phyloP scores from a whole-genome alignment of 37 sponge, comb jelly and placozoan species.

The Beroe ovata region DNA sequence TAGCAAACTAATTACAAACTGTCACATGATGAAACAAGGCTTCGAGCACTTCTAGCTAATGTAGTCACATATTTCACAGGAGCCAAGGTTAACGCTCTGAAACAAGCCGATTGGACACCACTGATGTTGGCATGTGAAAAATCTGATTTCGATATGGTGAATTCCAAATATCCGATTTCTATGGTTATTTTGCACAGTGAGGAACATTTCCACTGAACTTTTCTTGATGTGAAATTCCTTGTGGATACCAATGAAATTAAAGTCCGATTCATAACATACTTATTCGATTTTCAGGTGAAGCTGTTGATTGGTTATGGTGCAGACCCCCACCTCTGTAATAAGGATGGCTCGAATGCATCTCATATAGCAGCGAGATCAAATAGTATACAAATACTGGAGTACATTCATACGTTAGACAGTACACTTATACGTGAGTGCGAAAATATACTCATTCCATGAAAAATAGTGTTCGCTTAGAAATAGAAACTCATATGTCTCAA shows the following conservation, averaged over 20 bases:
- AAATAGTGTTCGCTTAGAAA: no score
- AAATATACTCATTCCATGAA: neutral
- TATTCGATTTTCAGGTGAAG: neutral
- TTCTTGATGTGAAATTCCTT: no score
- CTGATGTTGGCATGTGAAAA: slow-evolving; percentile 53
- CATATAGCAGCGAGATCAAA: slow-evolving; percentile 17
- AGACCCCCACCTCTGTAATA: neutral
- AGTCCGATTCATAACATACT: no score
- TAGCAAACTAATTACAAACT: no score
- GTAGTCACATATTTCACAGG: no score
- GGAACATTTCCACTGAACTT: no score
- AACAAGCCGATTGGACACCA: slow-evolving; percentile 57
- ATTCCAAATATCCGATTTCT: no score
- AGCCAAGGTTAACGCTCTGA: slow-evolving; percentile 28
- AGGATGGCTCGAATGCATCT: slow-evolving; percentile 59
- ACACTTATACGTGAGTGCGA: slow-evolving; percentile 3
- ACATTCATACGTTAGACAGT: neutral
- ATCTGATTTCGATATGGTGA: neutral
- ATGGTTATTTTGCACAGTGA: no score
- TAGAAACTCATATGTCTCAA: no score
- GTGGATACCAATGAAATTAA: no score
- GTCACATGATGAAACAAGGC: no score
- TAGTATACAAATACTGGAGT: neutral
- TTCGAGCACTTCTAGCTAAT: no score
- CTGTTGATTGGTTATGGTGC: neutral